Evolutionary conservation across 2,888 invertebrate genomes (phyloP).

Genomic region (Dasysyrphus tricinctus): DNA sequence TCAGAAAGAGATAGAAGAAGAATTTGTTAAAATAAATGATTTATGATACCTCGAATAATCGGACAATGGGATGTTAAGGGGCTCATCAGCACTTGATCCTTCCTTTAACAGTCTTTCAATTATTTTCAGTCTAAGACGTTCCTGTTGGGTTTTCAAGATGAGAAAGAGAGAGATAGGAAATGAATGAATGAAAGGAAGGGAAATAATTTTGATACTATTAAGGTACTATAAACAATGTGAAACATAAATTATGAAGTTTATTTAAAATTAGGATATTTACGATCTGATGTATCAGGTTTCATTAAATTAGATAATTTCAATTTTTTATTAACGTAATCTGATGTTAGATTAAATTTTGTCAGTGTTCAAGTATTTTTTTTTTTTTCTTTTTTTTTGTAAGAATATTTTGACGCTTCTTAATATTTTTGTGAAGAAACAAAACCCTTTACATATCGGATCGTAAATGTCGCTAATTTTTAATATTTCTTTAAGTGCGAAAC

Average conservation of each 20-base stretch:
- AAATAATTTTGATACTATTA: slow-evolving; percentile 41
- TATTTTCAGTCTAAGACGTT: slow-evolving; percentile 91
- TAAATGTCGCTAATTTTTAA: background rate
- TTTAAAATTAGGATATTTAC: background rate
- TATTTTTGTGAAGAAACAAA: background rate
- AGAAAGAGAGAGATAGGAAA: slow-evolving; percentile 29
- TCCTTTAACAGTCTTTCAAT: slow-evolving; percentile 90
- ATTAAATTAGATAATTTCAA: background rate
- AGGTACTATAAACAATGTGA: background rate
- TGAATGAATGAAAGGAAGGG: slow-evolving; percentile 47
- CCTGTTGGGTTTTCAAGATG: slow-evolving; percentile 84
- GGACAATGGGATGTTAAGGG: slow-evolving; percentile 92
- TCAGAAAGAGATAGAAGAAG: background rate
- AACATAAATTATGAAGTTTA: background rate
- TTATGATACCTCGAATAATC: slow-evolving; percentile 92
- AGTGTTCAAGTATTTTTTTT: no score
- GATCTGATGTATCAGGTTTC: background rate
- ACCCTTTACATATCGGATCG: background rate
- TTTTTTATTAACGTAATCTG: no score
- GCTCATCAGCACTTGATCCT: slow-evolving; percentile 95
- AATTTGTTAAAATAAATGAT: slow-evolving; percentile 4
- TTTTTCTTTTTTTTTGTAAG: no score
- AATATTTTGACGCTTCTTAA: background rate
- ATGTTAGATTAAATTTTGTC: no score
- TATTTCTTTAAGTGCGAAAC: background rate